A percentile compares a stretch with the other conserved stretches of the same genome.
phyloP scores from a whole-genome alignment of 1,140 invertebrate species.

The Lepidurus arcticus region DNA sequence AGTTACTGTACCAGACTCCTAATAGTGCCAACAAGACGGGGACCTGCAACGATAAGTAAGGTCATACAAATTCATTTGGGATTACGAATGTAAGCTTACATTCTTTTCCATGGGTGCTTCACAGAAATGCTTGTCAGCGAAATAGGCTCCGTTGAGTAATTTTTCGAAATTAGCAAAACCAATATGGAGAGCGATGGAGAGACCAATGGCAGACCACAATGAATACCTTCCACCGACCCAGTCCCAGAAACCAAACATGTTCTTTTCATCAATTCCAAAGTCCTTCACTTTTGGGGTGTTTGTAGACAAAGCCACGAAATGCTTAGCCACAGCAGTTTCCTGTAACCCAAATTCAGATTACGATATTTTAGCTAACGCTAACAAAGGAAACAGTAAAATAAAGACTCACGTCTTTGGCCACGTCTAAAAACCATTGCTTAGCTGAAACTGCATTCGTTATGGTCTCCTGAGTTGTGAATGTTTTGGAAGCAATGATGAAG shows the following conservation, averaged over 20 bases:
- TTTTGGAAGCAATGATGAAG: slow-evolving; percentile 99
- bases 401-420: slow-evolving; percentile 73
- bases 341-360: slow-evolving; percentile 42
- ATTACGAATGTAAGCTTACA: slow-evolving; percentile 54
- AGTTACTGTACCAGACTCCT: slow-evolving; percentile 95
- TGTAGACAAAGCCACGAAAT: slow-evolving; percentile 97
- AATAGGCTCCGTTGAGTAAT: slow-evolving; percentile 82
- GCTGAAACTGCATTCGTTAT: slow-evolving; percentile 98
- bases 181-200: slow-evolving; percentile 89
- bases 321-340: slow-evolving; percentile 80
- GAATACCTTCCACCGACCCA: slow-evolving; percentile 99
- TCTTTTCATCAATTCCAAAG: slow-evolving; percentile 93
- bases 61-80: neutral
- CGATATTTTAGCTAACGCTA: neutral
- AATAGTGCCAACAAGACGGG: slow-evolving; percentile 90
- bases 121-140: slow-evolving; percentile 91
- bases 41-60: slow-evolving; percentile 55
- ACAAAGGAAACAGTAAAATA: neutral
- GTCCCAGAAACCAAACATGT: slow-evolving; percentile 99
- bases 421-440: slow-evolving; percentile 85
- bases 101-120: slow-evolving; percentile 86
- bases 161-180: slow-evolving; percentile 95
- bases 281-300: slow-evolving; percentile 87
- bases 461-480: slow-evolving; percentile 98
- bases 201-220: slow-evolving; percentile 93